Evolutionary conservation across 2,888 invertebrate species (phyloP).

Genomic region (Ferdinandea cuprea): DNA sequence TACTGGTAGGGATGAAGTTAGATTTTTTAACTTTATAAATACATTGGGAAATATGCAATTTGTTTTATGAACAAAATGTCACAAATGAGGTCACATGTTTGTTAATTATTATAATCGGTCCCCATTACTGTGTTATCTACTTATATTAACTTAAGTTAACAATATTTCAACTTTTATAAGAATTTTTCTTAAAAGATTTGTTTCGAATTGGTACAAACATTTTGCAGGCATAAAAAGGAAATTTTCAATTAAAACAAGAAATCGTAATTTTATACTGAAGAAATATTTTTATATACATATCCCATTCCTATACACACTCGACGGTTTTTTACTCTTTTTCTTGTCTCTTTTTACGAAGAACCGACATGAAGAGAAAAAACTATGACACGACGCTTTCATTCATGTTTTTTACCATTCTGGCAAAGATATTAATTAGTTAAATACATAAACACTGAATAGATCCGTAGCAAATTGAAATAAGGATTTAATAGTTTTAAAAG

Average conservation of each 20-base stretch:
- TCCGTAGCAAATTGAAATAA: not conserved
- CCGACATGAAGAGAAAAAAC: conserved; percentile 55
- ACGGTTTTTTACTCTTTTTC: conserved; percentile 40
- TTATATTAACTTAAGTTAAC: no score
- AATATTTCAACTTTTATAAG: no score
- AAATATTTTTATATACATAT: conserved; percentile 27
- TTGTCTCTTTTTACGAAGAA: conserved; percentile 40
- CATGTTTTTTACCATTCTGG: conserved; percentile 34
- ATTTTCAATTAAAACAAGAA: no score
- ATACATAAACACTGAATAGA: conserved; percentile 21
- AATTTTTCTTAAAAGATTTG: no score
- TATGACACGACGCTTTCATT: conserved; percentile 70
- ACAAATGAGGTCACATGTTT: conserved; percentile 70
- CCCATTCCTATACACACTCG: conserved; percentile 47
- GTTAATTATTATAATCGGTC: conserved; percentile 49
- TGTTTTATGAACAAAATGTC: conserved; percentile 34
- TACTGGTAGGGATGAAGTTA: conserved; percentile 16
- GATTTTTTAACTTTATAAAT: conserved; percentile 36
- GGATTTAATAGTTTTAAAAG: conserved; percentile 28
- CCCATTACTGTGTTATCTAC: conserved; percentile 23
- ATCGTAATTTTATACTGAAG: no score
- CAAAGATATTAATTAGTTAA: not conserved
- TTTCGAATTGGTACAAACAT: no score
- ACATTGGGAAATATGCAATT: conserved; percentile 30
- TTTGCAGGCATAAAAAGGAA: no score